Evolutionary conservation across 2,888 invertebrate species (phyloP), one percentile per base, ranked within the genome.

Genomic region (Leucophenga maculata): DNA sequence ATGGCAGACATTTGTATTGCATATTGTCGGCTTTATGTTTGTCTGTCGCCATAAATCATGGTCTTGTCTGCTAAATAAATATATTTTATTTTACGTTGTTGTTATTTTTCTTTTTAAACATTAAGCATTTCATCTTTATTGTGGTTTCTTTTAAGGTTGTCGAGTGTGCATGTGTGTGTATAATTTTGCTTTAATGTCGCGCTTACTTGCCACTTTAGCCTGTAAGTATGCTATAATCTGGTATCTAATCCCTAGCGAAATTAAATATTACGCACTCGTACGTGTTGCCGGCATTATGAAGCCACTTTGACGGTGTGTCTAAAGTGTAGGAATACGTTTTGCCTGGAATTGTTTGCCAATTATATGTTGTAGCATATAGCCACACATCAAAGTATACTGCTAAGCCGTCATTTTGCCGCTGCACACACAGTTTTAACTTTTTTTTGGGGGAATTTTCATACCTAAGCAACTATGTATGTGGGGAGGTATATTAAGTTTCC

Each of bases 261-360:
- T 73, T 75, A 78, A 78, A 78, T 77, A 78, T 77, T 72, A 80
- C 71, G 13, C 69, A 6, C 16, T 68, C 31, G 59, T 65, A 67
- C 62, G 67, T 74, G 46, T 70, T 67, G n/a, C 55, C 48, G 57
- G 52, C 54, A 48, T 64, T 31, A 59, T 54, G 60, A 46, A 50
- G 52, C 64, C 50, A 18, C 50, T 50, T 18, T 50, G 50, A n/a
- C 18, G 8, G 50, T 18, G 50, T 69, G 46, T 68, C 44, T 67
- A 20, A 18, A 26, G 44, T 48, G 60, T 44, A 50, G 2, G 26
- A 26, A 26, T 26, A 8, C 13, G 16, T 50, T 39, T 3, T 39
- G 18, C 60, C 14, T 16, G 20, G 14, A 65, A 48, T 71, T 60
- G 69, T 67, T 65, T 70, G 68, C 72, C 77, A 77, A 77, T 77